These are phyloP conservation scores for Nasua narica DNA, from an alignment of 2,797 vertebrate genomes.

Conservation along the genomic window DNA sequence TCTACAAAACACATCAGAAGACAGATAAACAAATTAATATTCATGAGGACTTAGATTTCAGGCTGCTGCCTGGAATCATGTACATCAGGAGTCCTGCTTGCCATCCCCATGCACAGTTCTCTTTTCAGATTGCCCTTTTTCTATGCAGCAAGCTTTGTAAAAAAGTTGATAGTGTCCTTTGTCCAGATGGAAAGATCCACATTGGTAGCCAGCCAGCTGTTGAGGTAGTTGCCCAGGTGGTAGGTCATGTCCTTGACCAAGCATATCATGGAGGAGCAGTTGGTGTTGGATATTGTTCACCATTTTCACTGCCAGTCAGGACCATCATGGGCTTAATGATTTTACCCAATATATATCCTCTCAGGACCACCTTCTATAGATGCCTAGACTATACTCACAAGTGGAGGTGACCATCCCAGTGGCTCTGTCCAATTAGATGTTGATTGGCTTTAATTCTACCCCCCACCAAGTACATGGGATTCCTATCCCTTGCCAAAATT, in stretches of 20 bases:
- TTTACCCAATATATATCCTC: not conserved
- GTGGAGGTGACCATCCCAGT: not conserved
- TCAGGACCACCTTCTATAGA: not conserved
- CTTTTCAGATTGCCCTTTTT: rapidly evolving
- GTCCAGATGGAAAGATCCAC: too few relatives aligned
- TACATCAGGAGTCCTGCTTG: not conserved
- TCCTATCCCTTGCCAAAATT: not conserved
- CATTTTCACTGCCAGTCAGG: not conserved
- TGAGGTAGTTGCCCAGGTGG: not conserved
- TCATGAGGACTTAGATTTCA: not conserved
- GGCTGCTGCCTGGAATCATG: not conserved
- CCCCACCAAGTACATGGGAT: too few relatives aligned
- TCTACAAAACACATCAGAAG: not conserved
- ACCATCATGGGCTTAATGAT: not conserved
- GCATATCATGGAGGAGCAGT: not conserved
- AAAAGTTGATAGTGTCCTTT: rapidly evolving
- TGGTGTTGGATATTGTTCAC: not conserved
- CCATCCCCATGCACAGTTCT: rapidly evolving
- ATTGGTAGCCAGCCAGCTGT: not conserved
- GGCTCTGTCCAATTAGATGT: not conserved
- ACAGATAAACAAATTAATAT: not conserved
- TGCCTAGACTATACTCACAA: not conserved
- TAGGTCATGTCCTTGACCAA: not conserved
- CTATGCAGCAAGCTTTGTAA: not conserved
- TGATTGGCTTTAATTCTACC: not conserved